These are phyloP conservation scores for Planiliza haematocheilus DNA, from an alignment of 2,113 vertebrate genomes.

Conservation along the genomic window DNA sequence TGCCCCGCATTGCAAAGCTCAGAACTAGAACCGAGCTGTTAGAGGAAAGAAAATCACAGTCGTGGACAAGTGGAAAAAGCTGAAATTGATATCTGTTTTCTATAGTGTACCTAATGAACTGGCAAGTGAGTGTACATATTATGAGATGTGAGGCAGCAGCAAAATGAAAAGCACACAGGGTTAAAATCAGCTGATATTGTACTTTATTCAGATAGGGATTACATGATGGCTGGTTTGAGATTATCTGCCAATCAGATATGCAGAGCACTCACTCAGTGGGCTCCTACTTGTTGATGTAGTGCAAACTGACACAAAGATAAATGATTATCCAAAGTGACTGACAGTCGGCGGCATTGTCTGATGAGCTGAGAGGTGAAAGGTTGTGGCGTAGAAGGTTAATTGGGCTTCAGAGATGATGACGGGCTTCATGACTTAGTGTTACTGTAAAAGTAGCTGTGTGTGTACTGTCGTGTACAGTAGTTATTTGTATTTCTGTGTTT, in stretches of 20 bases:
- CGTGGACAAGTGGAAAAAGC: neutral
- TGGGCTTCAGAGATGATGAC: neutral
- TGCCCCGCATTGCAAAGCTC: neutral
- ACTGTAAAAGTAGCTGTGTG: neutral
- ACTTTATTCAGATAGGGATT: neutral
- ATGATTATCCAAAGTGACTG: neutral
- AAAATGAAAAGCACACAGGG: neutral
- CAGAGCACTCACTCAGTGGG: no score
- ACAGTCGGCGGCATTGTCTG: neutral
- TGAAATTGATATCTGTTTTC: no score
- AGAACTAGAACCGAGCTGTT: neutral
- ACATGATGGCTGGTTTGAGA: neutral
- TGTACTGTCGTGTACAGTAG: neutral
- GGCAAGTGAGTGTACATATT: no score
- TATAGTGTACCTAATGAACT: no score
- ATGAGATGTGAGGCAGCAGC: neutral
- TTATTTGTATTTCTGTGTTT: conserved; percentile 1
- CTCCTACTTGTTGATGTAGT: neutral
- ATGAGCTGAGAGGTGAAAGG: conserved; percentile 11
- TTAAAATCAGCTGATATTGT: neutral
- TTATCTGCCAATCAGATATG: neutral
- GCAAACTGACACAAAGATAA: neutral
- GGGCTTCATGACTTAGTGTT: neutral
- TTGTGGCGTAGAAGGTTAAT: neutral
- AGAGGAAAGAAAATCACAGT: neutral